Conservation (phyloP, 2,113 vertebrate species). For the Scartelaos histophorus region DNA sequence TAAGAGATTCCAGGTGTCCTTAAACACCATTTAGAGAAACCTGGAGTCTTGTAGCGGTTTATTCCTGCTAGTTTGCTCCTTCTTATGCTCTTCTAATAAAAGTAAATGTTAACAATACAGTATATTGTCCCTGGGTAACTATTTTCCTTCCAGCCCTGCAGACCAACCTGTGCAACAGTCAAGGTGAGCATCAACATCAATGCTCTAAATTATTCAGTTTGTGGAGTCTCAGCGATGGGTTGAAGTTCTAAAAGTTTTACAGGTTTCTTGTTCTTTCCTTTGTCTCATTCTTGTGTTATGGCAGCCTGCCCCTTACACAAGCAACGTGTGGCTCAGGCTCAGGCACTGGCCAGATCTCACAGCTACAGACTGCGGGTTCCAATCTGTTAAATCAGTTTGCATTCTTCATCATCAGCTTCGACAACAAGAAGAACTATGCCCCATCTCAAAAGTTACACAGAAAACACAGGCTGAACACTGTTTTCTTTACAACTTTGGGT, state of each 20-base stretch:
- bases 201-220: constrained; percentile 17
- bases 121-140: background rate
- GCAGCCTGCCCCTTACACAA: constrained; percentile 60
- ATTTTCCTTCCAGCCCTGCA: background rate
- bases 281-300: constrained; percentile 37
- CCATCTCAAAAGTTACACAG: constrained; percentile 47
- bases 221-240: constrained; percentile 10
- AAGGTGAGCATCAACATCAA: constrained; percentile 21
- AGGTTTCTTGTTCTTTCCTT: constrained; percentile 24
- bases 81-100: background rate
- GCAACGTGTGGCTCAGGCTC: constrained; percentile 51
- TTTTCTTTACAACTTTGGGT: constrained; percentile 43
- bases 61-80: background rate
- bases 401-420: constrained; percentile 57
- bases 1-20: no score
- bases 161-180: background rate
- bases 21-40: no score
- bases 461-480: constrained; percentile 34
- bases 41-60: background rate
- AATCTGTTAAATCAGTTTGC: constrained; percentile 67
- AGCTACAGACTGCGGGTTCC: constrained; percentile 53
- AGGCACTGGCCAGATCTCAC: constrained; percentile 44
- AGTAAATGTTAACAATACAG: background rate
- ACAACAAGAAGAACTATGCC: constrained; percentile 44
- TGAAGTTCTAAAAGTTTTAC: constrained; percentile 20